Evolutionary conservation across 2,797 vertebrate species (phyloP).

Genomic region (Cynopterus sphinx): DNA sequence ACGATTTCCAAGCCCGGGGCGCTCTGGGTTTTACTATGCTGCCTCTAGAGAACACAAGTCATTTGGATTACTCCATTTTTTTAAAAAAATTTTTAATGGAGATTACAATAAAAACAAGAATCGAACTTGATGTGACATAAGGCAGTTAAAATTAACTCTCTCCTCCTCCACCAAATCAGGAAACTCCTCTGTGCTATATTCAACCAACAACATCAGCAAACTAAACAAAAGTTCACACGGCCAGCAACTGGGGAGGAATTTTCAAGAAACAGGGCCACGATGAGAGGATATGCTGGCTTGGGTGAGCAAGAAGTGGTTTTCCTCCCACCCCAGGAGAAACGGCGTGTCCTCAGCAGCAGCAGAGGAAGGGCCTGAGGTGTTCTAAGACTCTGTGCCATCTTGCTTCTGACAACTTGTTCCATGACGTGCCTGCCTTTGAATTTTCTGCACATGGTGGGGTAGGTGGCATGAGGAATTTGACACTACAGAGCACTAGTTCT

Average conservation of each 20-base stretch:
- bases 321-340: neutral
- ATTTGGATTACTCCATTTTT: neutral
- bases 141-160: slow-evolving; percentile 44
- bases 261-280: neutral
- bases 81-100: slow-evolving; percentile 27
- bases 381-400: neutral
- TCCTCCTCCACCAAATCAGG: neutral
- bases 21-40: neutral
- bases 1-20: neutral
- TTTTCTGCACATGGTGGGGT: neutral
- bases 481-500: neutral
- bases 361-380: neutral
- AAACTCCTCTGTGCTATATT: neutral
- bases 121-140: neutral
- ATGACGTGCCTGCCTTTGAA: neutral
- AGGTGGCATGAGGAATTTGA: neutral
- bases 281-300: neutral
- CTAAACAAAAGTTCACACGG: neutral
- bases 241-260: neutral
- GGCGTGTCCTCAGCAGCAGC: neutral
- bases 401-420: neutral
- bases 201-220: neutral
- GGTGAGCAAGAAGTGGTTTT: neutral
- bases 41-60: neutral
- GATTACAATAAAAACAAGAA: slow-evolving; percentile 43